A percentile compares a stretch with the other conserved stretches of the same genome.
phyloP scores from a whole-genome alignment of 2,797 vertebrate species.

The Lepilemur septentrionalis region DNA sequence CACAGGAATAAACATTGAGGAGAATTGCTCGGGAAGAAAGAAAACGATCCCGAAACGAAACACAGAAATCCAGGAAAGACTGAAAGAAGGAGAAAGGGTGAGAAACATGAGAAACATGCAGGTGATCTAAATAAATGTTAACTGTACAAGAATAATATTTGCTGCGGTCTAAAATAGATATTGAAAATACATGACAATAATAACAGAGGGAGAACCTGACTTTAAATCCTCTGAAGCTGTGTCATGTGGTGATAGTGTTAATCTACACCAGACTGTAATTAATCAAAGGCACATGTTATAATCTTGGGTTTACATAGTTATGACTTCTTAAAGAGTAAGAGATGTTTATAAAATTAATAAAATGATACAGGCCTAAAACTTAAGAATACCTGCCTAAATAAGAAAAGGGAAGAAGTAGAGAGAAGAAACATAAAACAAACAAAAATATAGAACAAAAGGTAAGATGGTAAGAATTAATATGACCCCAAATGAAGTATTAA shows the following conservation, averaged over 20 bases:
- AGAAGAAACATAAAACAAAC: not conserved
- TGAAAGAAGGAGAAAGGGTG: not conserved
- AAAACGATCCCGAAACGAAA: not conserved
- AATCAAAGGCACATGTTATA: not conserved
- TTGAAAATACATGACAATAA: rapidly evolving
- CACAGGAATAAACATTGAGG: not conserved
- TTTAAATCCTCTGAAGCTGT: not conserved
- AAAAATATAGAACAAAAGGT: not conserved
- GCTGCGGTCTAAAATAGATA: not conserved
- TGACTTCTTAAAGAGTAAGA: not conserved
- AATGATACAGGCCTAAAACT: not conserved
- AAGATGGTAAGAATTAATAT: not conserved
- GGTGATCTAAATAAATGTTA: too few relatives aligned
- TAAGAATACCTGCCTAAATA: not conserved
- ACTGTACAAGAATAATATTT: rapidly evolving
- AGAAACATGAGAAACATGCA: not conserved
- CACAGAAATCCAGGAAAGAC: not conserved
- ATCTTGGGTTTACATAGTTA: not conserved
- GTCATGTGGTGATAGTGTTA: rapidly evolving
- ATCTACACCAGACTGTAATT: rapidly evolving
- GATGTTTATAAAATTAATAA: not conserved
- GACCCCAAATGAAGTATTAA: not conserved
- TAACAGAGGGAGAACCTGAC: not conserved
- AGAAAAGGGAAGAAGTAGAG: not conserved
- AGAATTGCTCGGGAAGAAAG: not conserved